Evolutionary conservation across 2,113 vertebrate genomes (phyloP).

Genomic region (Anolis carolinensis): DNA sequence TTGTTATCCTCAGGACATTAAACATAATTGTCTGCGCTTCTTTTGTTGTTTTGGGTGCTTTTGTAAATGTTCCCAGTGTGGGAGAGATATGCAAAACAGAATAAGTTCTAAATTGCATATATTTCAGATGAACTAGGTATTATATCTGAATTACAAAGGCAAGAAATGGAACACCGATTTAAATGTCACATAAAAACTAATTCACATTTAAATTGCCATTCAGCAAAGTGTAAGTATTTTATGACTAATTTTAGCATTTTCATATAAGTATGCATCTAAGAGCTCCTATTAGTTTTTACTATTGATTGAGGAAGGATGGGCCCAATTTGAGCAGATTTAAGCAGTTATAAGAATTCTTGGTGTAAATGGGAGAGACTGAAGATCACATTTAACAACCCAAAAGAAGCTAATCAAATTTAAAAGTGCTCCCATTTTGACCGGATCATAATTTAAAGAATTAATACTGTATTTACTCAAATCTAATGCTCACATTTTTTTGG

Average conservation of each 20-base stretch:
- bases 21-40: not conserved
- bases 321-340: not conserved
- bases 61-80: not conserved
- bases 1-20: not conserved
- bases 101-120: not conserved
- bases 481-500: constrained; percentile 2
- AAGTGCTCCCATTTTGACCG: not conserved
- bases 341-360: not conserved
- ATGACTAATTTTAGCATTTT: not conserved
- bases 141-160: not conserved
- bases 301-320: not conserved
- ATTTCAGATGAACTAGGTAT: not conserved
- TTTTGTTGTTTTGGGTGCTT: not conserved
- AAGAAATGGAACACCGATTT: not conserved
- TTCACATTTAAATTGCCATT: not conserved
- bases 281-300: not conserved
- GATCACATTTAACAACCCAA: not conserved
- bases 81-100: not conserved
- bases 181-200: not conserved
- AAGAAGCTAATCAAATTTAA: not conserved
- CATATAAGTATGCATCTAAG: not conserved
- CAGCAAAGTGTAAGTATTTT: not conserved
- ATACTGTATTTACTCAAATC: constrained; percentile 12
- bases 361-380: not conserved
- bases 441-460: constrained; percentile 1